Evolutionary conservation across 2,113 vertebrate genomes (phyloP).

Genomic region (Numida meleagris): DNA sequence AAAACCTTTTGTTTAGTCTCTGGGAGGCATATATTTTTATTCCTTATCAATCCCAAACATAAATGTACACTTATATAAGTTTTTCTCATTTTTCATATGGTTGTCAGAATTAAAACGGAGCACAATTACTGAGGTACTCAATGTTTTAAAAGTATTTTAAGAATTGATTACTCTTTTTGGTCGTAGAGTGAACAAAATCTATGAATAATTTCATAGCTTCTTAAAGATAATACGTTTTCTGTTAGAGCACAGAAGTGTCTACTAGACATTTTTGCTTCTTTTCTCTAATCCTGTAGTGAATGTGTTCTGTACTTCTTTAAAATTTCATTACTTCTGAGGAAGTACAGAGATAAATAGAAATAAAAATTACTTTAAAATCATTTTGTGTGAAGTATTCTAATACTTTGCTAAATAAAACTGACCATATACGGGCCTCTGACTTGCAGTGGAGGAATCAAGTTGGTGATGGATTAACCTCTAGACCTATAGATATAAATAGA

Average conservation of each 20-base stretch:
- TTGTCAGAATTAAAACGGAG: not conserved
- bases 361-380: not conserved
- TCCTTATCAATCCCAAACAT: not conserved
- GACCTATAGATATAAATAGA: too few relatives aligned
- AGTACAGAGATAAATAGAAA: not conserved
- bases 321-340: not conserved
- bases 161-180: not conserved
- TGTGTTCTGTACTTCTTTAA: not conserved
- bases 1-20: conserved; percentile 11
- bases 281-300: not conserved
- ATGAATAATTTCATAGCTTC: not conserved
- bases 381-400: not conserved
- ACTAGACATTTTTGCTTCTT: not conserved
- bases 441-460: not conserved
- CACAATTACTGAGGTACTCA: not conserved
- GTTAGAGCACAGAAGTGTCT: not conserved
- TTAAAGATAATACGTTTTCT: not conserved
- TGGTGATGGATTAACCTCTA: not conserved
- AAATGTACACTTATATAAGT: not conserved
- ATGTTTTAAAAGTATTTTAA: not conserved
- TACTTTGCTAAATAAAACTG: not conserved
- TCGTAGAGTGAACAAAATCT: not conserved
- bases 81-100: not conserved
- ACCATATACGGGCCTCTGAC: not conserved
- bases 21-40: not conserved